Conservation (phyloP, 2,113 vertebrate species). For the Henicopernis longicauda region DNA sequence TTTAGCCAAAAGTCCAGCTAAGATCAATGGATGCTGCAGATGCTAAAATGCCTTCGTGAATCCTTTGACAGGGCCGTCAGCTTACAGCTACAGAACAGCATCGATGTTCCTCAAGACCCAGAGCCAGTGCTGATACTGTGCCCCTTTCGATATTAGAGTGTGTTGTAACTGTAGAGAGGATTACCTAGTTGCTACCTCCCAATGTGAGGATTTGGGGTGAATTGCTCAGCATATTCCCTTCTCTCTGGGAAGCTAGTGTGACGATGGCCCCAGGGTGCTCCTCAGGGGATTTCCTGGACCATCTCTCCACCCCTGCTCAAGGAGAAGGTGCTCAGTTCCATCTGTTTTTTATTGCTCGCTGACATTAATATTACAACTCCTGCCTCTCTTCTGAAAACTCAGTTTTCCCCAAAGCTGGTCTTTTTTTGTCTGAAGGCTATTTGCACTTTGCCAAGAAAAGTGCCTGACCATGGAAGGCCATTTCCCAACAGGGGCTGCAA, state of each 20-base stretch:
- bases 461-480: neutral
- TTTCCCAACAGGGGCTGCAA: neutral
- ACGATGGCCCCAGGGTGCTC: neutral
- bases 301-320: neutral
- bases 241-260: neutral
- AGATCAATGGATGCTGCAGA: neutral
- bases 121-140: neutral
- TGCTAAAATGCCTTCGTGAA: neutral
- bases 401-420: neutral
- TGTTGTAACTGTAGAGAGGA: neutral
- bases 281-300: neutral
- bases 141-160: neutral
- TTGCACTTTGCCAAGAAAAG: neutral
- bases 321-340: neutral
- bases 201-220: neutral
- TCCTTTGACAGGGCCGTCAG: neutral
- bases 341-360: neutral
- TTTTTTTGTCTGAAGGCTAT: neutral
- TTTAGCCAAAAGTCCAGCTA: neutral
- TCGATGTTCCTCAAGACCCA: accelerated
- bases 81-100: neutral
- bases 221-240: neutral
- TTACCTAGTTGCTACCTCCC: neutral
- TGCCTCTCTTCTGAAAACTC: neutral
- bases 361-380: neutral